Conservation (phyloP, 1,140 invertebrate species). For the Apis laboriosa region DNA sequence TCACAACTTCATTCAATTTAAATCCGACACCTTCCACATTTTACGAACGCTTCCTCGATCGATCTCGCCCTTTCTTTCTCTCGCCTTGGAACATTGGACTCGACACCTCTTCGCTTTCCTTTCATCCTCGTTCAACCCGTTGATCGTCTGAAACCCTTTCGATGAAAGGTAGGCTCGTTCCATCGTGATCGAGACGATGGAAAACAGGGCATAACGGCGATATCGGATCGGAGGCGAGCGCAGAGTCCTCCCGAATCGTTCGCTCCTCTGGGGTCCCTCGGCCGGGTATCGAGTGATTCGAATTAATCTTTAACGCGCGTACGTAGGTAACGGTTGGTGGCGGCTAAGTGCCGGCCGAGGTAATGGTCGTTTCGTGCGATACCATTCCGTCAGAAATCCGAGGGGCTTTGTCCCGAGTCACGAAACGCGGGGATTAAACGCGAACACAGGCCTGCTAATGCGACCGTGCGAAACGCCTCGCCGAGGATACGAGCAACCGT, state of each 20-base stretch:
- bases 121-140: background rate
- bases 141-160: background rate
- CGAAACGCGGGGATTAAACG: constrained; percentile 80
- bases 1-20: too few species aligned
- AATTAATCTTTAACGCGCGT: constrained; percentile 63
- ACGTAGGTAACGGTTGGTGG: constrained; percentile 51
- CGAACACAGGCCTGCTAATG: constrained; percentile 74
- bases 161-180: constrained; percentile 1
- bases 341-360: constrained; percentile 71
- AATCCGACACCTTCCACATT: too few species aligned
- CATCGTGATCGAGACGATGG: background rate
- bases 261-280: background rate
- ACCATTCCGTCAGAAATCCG: constrained; percentile 80
- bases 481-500: constrained; percentile 27
- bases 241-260: background rate
- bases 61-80: too few species aligned
- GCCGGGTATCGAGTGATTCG: constrained; percentile 57
- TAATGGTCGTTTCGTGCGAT: constrained; percentile 80
- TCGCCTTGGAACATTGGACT: background rate
- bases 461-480: constrained; percentile 64
- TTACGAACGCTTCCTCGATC: too few species aligned
- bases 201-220: background rate
- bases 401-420: constrained; percentile 80
- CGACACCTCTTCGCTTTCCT: background rate
- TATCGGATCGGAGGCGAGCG: constrained; percentile 24